Conservation (phyloP, 2,797 vertebrate genomes). For the Catharus ustulatus region DNA sequence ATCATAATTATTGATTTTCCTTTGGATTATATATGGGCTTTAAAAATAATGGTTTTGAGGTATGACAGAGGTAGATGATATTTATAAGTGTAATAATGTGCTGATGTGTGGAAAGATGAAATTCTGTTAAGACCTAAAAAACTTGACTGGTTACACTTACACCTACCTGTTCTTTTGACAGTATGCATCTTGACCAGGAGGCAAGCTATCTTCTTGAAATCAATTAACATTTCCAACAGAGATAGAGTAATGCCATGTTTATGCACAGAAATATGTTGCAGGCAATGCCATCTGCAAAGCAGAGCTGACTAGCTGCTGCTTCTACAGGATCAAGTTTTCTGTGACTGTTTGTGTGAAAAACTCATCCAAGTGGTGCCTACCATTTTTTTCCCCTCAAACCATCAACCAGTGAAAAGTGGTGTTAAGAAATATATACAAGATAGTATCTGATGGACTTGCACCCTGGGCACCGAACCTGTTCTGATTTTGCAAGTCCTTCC, state of each 20-base stretch:
- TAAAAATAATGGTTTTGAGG: background rate
- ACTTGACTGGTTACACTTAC: background rate
- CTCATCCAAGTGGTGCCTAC: background rate
- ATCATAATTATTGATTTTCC: background rate
- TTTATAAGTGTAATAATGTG: background rate
- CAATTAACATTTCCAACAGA: constrained; percentile 62
- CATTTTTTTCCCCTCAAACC: background rate
- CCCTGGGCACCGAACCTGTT: background rate
- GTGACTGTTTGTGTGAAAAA: background rate
- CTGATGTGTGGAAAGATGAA: background rate
- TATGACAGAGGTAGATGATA: background rate
- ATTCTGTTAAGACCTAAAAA: background rate
- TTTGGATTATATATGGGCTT: background rate
- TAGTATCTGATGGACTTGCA: background rate
- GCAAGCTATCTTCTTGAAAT: constrained; percentile 47
- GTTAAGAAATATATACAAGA: background rate
- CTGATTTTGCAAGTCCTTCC: background rate
- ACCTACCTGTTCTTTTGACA: constrained; percentile 29
- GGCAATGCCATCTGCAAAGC: constrained; percentile 59
- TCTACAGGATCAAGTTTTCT: constrained; percentile 9
- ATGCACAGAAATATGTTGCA: constrained; percentile 50
- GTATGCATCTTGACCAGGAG: constrained; percentile 43
- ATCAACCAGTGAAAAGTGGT: background rate
- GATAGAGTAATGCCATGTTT: constrained; percentile 50
- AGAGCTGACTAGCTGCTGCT: constrained; percentile 25